These are phyloP conservation scores for Corella eumyota DNA, from an alignment of 23 tunicate species.

Conservation along the genomic window DNA sequence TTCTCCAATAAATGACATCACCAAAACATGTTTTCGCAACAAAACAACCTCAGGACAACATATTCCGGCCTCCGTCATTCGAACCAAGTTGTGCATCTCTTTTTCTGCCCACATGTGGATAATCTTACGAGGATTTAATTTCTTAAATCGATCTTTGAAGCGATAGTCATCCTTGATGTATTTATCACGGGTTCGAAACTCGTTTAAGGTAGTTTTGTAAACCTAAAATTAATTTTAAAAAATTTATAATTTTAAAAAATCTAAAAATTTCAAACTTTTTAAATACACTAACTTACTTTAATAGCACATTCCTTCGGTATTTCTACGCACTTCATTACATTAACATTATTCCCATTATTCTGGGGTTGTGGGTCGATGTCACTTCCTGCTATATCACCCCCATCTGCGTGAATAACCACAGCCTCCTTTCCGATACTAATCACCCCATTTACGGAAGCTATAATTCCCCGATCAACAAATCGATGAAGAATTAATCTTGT, in stretches of 20 bases:
- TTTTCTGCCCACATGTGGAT: slow-evolving; percentile 98
- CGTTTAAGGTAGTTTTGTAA: slow-evolving; percentile 87
- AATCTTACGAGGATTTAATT: slow-evolving; percentile 75
- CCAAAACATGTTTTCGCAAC: slow-evolving; percentile 76
- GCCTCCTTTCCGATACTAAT: slow-evolving; percentile 94
- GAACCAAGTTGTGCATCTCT: slow-evolving; percentile 70
- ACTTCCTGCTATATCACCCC: slow-evolving; percentile 48
- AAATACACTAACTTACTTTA: slow-evolving; percentile 47
- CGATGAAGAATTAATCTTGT: slow-evolving; percentile 62
- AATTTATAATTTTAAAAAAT: not conserved
- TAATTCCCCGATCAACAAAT: slow-evolving; percentile 65
- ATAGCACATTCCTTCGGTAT: slow-evolving; percentile 79
- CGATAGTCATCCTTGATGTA: slow-evolving; percentile 96
- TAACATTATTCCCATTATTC: slow-evolving; percentile 24
- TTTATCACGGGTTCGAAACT: slow-evolving; percentile 58
- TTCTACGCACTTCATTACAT: not conserved
- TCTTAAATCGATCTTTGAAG: slow-evolving; percentile 90
- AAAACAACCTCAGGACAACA: slow-evolving; percentile 86
- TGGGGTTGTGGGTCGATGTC: slow-evolving; percentile 18
- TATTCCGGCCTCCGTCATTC: slow-evolving; percentile 54
- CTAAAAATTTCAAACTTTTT: no score
- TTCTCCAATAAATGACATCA: slow-evolving; percentile 88
- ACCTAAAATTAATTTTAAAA: slow-evolving; percentile 15
- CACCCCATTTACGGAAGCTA: slow-evolving; percentile 61
- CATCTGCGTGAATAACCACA: slow-evolving; percentile 81